Evolutionary conservation across 2,888 invertebrate genomes (phyloP).

Genomic region (Megamerina dolium): DNA sequence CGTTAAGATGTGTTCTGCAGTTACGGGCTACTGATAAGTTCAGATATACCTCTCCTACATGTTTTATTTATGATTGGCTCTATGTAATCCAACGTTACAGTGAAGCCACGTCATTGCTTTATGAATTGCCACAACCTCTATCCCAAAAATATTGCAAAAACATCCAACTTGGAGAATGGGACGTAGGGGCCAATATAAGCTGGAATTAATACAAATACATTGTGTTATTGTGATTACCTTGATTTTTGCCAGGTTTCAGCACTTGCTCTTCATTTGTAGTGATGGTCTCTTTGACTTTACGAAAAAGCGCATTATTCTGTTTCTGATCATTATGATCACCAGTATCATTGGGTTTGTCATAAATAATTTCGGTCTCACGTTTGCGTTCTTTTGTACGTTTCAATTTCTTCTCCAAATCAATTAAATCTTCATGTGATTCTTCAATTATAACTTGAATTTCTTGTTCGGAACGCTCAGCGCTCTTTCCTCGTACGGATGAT

Average conservation of each 20-base stretch:
- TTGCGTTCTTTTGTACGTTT: slow-evolving; percentile 20
- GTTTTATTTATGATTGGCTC: too few species aligned
- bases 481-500: slow-evolving; percentile 16
- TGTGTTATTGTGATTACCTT: too few species aligned
- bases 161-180: too few species aligned
- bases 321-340: slow-evolving; percentile 1
- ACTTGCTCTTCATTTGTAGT: slow-evolving; percentile 21
- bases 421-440: slow-evolving; percentile 25
- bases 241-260: slow-evolving; percentile 1
- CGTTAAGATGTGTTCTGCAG: too few species aligned
- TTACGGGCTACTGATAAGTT: too few species aligned
- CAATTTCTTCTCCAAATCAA: slow-evolving; percentile 17
- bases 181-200: too few species aligned
- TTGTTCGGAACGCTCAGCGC: slow-evolving; percentile 17
- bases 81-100: too few species aligned
- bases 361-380: slow-evolving; percentile 24
- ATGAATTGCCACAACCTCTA: too few species aligned
- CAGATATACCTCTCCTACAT: too few species aligned
- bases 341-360: slow-evolving; percentile 21
- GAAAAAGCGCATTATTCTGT: slow-evolving; percentile 14
- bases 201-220: too few species aligned
- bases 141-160: too few species aligned
- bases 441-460: slow-evolving; percentile 29
- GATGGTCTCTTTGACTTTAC: slow-evolving; percentile 20
- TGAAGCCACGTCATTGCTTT: too few species aligned